phyloP scores from a whole-genome alignment of 2,113 vertebrate genomes.

The Misgurnus mizolepis region DNA sequence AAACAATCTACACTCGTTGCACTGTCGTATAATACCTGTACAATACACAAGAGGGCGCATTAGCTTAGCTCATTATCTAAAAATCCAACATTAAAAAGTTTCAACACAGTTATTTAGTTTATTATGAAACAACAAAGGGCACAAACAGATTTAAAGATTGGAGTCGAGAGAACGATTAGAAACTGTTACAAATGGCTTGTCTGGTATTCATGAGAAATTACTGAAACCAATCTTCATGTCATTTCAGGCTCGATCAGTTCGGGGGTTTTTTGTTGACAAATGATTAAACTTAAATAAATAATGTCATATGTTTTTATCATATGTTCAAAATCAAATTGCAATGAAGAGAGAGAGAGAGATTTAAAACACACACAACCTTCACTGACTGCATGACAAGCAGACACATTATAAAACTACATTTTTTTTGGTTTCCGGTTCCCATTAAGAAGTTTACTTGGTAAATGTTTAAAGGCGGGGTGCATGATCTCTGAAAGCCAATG shows the following conservation, averaged over 20 bases:
- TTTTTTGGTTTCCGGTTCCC: not conserved
- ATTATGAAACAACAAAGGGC: constrained; percentile 12
- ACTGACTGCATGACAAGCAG: not conserved
- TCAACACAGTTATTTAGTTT: constrained; percentile 8
- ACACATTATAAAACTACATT: not conserved
- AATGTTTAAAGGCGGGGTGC: not conserved
- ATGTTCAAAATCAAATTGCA: not conserved
- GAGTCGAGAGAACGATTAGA: not conserved
- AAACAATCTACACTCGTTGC: not conserved
- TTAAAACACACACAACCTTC: not conserved
- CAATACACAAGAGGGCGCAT: constrained; percentile 31
- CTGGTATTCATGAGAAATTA: constrained; percentile 34
- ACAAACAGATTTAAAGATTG: constrained; percentile 2
- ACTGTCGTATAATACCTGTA: not conserved
- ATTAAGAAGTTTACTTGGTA: not conserved
- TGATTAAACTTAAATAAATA: no score
- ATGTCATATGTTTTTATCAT: not conserved
- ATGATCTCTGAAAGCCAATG: no score
- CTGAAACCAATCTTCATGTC: not conserved
- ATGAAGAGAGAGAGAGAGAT: no score
- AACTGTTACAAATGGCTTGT: constrained; percentile 17
- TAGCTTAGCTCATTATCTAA: not conserved
- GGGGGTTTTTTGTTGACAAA: not conserved
- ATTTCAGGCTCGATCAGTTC: not conserved
- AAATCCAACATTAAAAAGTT: not conserved